Evolutionary conservation across 2,888 invertebrate genomes (phyloP), one percentile per base, ranked within the genome.

Genomic region (Sericinus montela): DNA sequence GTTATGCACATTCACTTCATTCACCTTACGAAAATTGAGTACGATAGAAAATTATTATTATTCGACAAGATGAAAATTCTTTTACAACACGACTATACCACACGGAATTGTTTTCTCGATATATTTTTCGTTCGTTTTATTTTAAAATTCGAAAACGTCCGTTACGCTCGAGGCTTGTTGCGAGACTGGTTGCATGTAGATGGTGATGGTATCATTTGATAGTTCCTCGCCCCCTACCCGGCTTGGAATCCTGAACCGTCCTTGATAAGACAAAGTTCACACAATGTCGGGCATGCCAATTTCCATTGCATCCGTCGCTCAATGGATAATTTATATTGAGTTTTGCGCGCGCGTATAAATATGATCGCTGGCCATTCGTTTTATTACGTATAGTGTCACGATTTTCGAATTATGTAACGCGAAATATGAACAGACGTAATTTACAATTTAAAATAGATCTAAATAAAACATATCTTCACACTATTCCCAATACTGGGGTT

Each of bases 1-100:
- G 46, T n/a, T 51, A 34, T 44, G 41, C 45, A 55, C 59, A 58
- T 59, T 57, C 57, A 61, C 62, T 59, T 54, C 57, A 54, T 54
- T 53, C 58, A 60, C 60, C 56, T 59, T 57, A 60, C 51, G 54
- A 16, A 14, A 38, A 41, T 49, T 37, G 45, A 53, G 53, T 49
- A 51, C 46, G 52, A 48, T 52, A n/a, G n/a, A n/a, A n/a, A n/a
- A 36, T 15, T 28, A 15, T 29, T 1, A 13, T n/a, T 30, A 8
- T 30, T 16, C 41, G 41, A 15, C 7, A 30, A 30, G 30, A 30
- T 14, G 15, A 15, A 13, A n/a, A 34, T 3, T 25, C 13, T 0
- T 11, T n/a, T 15, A 23, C 39, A 34, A 32, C 57, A 55, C 53
- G 54, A 25, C 1, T n/a, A 54, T 50, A 52, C 29, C 41, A 52